These are phyloP conservation scores for Papilio gigon DNA, from an alignment of 2,888 invertebrate species.

Conservation along the genomic window DNA sequence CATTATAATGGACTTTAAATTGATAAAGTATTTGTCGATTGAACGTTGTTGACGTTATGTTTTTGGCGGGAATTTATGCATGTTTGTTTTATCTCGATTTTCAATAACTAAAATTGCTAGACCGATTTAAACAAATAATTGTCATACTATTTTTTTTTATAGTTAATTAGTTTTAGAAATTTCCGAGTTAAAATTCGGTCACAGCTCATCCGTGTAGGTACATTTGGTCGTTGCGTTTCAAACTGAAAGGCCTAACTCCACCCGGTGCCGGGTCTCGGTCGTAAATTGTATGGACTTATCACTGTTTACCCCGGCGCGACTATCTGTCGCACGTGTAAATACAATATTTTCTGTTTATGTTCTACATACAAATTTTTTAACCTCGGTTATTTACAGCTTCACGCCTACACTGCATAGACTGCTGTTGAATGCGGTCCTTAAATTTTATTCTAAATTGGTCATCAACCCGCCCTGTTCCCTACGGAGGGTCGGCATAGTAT, in stretches of 20 bases:
- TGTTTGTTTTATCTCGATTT: not conserved
- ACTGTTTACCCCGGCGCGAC: slow-evolving; percentile 63
- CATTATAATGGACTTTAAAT: too few relatives aligned
- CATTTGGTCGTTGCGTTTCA: not conserved
- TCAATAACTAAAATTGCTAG: too few relatives aligned
- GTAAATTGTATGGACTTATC: slow-evolving; percentile 72
- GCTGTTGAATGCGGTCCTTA: not conserved
- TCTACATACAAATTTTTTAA: slow-evolving; percentile 49
- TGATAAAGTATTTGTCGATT: not conserved
- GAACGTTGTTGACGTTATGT: not conserved
- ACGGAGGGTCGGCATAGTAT: too few relatives aligned
- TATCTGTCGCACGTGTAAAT: slow-evolving; percentile 67
- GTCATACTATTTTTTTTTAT: too few relatives aligned
- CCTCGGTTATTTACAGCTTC: slow-evolving; percentile 47
- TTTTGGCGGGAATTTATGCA: not conserved
- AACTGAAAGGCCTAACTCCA: slow-evolving; percentile 27
- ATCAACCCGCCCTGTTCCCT: too few relatives aligned
- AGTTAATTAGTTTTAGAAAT: not conserved
- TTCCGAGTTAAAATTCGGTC: not conserved
- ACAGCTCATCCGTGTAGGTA: not conserved
- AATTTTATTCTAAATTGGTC: not conserved
- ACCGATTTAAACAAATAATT: too few relatives aligned
- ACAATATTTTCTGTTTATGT: slow-evolving; percentile 60
- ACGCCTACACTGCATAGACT: slow-evolving; percentile 47
- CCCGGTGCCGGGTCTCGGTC: slow-evolving; percentile 48